Percentiles rank a stretch among this genome's conserved stretches.
Evolutionary conservation across 2,797 vertebrate genomes (phyloP).

Genomic region (Rhadinocentrus ornatus): DNA sequence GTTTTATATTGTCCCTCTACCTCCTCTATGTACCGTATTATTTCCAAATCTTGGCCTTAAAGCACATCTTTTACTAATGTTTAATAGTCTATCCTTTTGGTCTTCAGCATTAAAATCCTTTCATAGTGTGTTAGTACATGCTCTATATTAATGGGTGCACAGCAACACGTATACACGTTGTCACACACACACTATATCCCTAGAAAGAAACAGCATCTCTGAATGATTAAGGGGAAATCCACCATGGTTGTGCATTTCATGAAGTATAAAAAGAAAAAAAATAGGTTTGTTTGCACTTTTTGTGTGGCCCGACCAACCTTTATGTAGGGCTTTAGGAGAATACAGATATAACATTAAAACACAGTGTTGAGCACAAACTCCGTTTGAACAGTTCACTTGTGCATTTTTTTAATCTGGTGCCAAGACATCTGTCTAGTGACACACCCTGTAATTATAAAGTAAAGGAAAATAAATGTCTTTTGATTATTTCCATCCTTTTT

Average conservation of each 20-base stretch:
- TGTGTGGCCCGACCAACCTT: slow-evolving; percentile 41
- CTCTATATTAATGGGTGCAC: neutral
- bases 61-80: neutral
- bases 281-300: slow-evolving; percentile 8
- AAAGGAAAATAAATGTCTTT: slow-evolving; percentile 75
- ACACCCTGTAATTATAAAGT: slow-evolving; percentile 84
- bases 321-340: slow-evolving; percentile 62
- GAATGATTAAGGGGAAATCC: slow-evolving; percentile 1
- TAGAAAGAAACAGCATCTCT: neutral
- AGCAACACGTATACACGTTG: neutral
- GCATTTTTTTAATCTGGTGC: slow-evolving; percentile 74
- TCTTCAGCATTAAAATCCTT: neutral
- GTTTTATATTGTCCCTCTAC: slow-evolving; percentile 9
- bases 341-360: slow-evolving; percentile 76
- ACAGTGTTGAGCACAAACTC: slow-evolving; percentile 56
- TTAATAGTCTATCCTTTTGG: neutral
- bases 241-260: neutral
- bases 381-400: slow-evolving; percentile 73
- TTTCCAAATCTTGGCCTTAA: neutral
- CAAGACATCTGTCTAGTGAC: slow-evolving; percentile 83
- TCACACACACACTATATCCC: neutral
- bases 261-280: neutral
- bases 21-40: neutral
- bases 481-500: slow-evolving; percentile 77
- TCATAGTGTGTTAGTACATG: neutral